Percentiles rank a stretch among this genome's conserved stretches.
Evolutionary conservation across 2,797 vertebrate genomes (phyloP).

Genomic region (Prunella strophiata): DNA sequence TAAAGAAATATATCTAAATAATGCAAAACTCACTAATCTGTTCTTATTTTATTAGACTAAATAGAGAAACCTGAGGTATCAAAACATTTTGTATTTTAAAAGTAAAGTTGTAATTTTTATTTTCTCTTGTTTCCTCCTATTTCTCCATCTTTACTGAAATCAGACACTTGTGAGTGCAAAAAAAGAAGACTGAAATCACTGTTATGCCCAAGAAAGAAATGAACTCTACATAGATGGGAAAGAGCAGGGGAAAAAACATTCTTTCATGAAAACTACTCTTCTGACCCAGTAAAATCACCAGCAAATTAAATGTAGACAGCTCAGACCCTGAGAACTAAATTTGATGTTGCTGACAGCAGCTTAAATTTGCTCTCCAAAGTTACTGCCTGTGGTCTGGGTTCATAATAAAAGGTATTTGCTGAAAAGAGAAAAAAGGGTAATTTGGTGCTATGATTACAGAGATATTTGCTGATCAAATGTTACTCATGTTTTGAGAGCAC

Average conservation of each 20-base stretch:
- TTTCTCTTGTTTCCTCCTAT: not conserved
- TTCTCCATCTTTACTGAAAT: not conserved
- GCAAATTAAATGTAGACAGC: not conserved
- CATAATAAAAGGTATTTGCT: not conserved
- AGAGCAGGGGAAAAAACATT: not conserved
- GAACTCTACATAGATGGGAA: rapidly evolving
- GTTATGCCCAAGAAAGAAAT: not conserved
- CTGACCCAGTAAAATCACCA: not conserved
- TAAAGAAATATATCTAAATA: not conserved
- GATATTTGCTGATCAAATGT: not conserved
- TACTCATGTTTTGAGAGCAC: not conserved
- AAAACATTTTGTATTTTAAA: not conserved
- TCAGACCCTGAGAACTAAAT: not conserved
- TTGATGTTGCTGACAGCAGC: not conserved
- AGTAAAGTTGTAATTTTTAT: not conserved
- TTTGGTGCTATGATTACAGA: not conserved
- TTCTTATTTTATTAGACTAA: not conserved
- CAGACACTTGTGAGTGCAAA: not conserved
- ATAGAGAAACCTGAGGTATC: not conserved
- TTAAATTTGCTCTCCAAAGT: not conserved
- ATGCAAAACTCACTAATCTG: not conserved
- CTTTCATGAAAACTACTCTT: not conserved
- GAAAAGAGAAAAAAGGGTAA: not conserved
- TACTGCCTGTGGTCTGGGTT: not conserved
- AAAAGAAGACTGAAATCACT: not conserved